Evolutionary conservation across 2,113 vertebrate genomes (phyloP).

Genomic region (Eira barbara): DNA sequence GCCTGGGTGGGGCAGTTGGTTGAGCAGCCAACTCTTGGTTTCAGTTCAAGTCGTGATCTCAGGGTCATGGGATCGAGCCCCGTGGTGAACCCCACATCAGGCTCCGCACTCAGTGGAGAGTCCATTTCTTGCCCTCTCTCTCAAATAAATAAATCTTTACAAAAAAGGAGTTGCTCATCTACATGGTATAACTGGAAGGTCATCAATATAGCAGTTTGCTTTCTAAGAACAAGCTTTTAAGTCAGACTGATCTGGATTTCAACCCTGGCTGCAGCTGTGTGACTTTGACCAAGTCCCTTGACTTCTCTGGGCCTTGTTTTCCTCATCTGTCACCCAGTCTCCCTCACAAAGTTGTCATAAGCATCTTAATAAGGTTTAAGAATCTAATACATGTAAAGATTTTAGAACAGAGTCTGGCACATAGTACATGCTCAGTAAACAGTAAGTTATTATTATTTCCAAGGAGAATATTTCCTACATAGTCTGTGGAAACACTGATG

Average conservation of each 20-base stretch:
- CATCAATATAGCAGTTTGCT: neutral
- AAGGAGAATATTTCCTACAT: neutral
- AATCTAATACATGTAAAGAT: neutral
- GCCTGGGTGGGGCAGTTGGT: too few relatives aligned
- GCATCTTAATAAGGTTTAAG: neutral
- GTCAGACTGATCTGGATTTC: neutral
- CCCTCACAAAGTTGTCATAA: neutral
- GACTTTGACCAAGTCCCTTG: neutral
- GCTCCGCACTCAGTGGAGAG: neutral
- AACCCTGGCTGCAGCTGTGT: neutral
- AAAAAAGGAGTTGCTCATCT: neutral
- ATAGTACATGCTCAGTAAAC: neutral
- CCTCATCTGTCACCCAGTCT: neutral
- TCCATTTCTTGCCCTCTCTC: neutral
- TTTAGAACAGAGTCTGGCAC: neutral
- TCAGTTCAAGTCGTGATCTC: neutral
- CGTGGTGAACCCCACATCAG: neutral
- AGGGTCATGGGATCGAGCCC: neutral
- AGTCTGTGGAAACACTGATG: neutral
- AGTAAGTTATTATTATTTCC: neutral
- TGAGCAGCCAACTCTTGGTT: neutral
- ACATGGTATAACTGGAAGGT: neutral
- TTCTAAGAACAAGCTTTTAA: neutral
- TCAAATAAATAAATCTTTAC: neutral
- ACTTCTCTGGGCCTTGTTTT: neutral